phyloP scores from a whole-genome alignment of 1,140 invertebrate species.

The Campoletis sonorensis region DNA sequence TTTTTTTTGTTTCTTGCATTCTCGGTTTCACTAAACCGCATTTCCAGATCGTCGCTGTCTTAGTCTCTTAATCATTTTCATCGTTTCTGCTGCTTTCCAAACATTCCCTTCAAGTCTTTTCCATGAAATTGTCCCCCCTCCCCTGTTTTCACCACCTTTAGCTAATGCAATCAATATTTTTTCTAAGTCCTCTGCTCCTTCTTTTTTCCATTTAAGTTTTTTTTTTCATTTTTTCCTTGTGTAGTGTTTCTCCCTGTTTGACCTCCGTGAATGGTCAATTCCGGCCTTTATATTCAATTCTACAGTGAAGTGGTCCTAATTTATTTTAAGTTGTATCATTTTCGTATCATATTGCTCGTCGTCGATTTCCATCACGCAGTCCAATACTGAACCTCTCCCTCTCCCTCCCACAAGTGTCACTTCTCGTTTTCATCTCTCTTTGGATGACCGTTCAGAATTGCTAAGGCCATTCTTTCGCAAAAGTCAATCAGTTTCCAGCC shows the following conservation, averaged over 20 bases:
- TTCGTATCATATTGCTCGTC: not conserved
- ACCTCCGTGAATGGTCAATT: too few relatives aligned
- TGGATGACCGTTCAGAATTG: constrained; percentile 30
- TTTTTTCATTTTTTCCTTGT: too few relatives aligned
- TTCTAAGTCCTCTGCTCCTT: not conserved
- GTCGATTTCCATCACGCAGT: not conserved
- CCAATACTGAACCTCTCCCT: not conserved
- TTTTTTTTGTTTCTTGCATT: not conserved
- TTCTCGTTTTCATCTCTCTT: constrained; percentile 27
- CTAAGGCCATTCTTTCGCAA: constrained; percentile 28
- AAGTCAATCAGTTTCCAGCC: constrained; percentile 33
- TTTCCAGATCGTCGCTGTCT: too few relatives aligned
- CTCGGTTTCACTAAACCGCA: too few relatives aligned
- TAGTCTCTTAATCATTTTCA: too few relatives aligned
- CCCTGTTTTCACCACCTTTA: not conserved
- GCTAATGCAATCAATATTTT: not conserved
- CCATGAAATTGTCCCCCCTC: not conserved
- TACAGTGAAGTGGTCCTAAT: constrained; percentile 35
- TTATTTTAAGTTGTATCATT: not conserved
- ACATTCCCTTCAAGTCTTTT: not conserved
- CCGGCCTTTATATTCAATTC: not conserved
- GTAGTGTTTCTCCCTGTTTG: too few relatives aligned
- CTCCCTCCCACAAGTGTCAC: constrained; percentile 10
- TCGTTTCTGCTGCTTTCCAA: too few relatives aligned
- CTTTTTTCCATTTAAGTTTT: not conserved